Conservation (phyloP, 2,113 vertebrate genomes). For the Pristiophorus japonicus region DNA sequence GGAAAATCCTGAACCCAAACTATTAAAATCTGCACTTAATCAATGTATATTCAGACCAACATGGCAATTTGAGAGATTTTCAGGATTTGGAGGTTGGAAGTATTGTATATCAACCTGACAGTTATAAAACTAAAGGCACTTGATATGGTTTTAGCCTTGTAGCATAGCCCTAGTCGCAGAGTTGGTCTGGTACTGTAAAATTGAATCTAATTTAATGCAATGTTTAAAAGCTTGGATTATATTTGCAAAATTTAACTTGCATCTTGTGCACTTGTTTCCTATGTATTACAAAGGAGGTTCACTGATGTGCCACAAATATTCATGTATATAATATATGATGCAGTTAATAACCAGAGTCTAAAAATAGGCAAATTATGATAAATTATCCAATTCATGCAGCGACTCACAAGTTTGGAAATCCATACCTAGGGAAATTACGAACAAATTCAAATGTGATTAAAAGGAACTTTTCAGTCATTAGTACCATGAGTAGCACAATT, state of each 20-base stretch:
- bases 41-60: not conserved
- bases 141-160: not conserved
- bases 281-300: not conserved
- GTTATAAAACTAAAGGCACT: not conserved
- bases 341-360: conserved; percentile 12
- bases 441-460: conserved; percentile 19
- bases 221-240: not conserved
- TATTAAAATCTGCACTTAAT: not conserved
- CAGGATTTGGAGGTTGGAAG: not conserved
- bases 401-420: not conserved
- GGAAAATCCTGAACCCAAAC: not conserved
- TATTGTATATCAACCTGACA: not conserved
- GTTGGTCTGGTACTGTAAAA: not conserved
- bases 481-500: not conserved
- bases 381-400: conserved; percentile 13
- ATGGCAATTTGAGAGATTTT: not conserved
- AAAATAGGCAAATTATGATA: conserved; percentile 14
- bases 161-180: too few relatives aligned
- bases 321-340: not conserved
- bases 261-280: not conserved
- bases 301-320: not conserved
- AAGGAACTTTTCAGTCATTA: conserved; percentile 33
- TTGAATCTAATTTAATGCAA: not conserved
- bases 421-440: not conserved
- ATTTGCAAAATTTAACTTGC: not conserved